Percentiles rank a stretch among this genome's conserved stretches.
These are phyloP conservation scores for Hydrolagus affinis DNA, from an alignment of 2,113 vertebrate genomes.

Conservation along the genomic window DNA sequence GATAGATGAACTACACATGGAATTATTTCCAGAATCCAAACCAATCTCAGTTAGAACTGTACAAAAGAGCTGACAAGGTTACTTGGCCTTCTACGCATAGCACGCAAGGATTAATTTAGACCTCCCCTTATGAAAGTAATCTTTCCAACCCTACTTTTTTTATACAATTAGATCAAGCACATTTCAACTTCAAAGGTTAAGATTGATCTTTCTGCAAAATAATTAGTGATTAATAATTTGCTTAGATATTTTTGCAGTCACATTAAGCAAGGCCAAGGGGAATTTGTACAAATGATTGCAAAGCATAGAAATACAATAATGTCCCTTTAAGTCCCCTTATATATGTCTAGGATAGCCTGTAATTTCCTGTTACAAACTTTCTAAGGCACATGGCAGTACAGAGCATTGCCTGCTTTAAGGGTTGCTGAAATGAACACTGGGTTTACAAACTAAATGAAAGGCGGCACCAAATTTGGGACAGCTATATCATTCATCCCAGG, in stretches of 20 bases:
- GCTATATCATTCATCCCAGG: neutral
- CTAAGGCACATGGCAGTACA: constrained; percentile 26
- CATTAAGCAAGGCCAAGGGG: neutral
- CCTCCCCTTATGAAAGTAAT: neutral
- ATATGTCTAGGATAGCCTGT: constrained; percentile 28
- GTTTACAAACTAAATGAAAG: neutral
- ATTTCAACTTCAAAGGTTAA: neutral
- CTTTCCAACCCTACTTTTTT: neutral
- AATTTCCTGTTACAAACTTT: constrained; percentile 20
- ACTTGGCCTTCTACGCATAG: too few relatives aligned
- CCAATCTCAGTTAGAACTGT: neutral
- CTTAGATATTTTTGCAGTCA: neutral
- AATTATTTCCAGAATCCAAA: neutral
- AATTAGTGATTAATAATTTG: neutral
- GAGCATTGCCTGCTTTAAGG: neutral
- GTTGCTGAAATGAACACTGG: constrained; percentile 7
- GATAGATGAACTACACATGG: neutral
- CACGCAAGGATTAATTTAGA: too few relatives aligned
- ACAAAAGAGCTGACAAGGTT: neutral
- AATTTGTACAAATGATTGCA: constrained; percentile 18
- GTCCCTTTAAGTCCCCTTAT: constrained; percentile 25
- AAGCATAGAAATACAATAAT: constrained; percentile 7
- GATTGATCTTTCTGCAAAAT: neutral
- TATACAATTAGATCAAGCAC: neutral
- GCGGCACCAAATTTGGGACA: neutral